phyloP scores from a whole-genome alignment of 2,888 invertebrate species.

The Stenoptilia bipunctidactyla region DNA sequence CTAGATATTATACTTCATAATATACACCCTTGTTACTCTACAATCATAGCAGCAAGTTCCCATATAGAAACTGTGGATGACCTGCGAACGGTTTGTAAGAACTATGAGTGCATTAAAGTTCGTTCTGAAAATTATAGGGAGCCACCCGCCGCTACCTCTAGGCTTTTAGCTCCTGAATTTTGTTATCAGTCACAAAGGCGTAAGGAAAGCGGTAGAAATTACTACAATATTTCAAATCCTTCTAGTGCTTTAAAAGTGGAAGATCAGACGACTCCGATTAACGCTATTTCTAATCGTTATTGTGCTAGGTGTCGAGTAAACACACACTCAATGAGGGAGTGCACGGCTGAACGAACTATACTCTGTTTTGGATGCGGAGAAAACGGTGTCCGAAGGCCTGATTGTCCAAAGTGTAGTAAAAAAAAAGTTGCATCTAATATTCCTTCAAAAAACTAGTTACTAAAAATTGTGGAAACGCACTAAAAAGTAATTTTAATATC shows the following conservation, averaged over 20 bases:
- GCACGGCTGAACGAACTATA: slow-evolving; percentile 2
- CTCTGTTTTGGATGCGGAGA: slow-evolving; percentile 10
- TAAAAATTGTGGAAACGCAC: slow-evolving; percentile 5
- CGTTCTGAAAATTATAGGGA: slow-evolving; percentile 11
- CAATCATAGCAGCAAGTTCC: slow-evolving; percentile 8
- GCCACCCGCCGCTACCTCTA: slow-evolving; percentile 7
- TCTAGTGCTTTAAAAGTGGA: too few species aligned
- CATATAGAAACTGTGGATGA: slow-evolving; percentile 5
- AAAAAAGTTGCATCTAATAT: not conserved
- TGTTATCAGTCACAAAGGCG: too few species aligned
- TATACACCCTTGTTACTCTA: slow-evolving; percentile 12
- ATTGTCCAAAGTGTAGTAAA: slow-evolving; percentile 7
- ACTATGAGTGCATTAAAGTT: slow-evolving; percentile 11
- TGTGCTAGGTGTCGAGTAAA: slow-evolving; percentile 1
- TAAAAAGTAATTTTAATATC: not conserved
- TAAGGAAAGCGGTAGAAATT: too few species aligned
- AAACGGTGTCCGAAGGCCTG: slow-evolving; percentile 5
- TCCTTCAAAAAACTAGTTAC: slow-evolving; percentile 9
- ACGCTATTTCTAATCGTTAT: too few species aligned
- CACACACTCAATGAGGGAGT: slow-evolving; percentile 5
- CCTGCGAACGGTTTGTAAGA: slow-evolving; percentile 7
- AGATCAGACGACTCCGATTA: too few species aligned
- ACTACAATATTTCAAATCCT: too few species aligned
- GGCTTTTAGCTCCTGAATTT: slow-evolving; percentile 13
- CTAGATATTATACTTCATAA: slow-evolving; percentile 13